phyloP scores from a whole-genome alignment of 2,888 invertebrate species.

The Pelosia muscerda region DNA sequence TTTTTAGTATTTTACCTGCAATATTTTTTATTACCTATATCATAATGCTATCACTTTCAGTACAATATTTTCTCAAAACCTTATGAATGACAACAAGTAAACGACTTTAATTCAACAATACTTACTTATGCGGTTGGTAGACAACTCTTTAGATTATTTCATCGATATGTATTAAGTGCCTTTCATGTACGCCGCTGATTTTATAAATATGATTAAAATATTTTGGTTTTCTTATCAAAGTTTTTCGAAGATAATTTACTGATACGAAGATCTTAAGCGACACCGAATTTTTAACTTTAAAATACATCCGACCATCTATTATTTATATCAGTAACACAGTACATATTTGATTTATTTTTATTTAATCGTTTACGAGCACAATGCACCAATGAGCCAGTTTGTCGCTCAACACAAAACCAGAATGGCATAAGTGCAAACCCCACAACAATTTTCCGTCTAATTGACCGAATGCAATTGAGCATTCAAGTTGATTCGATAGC shows the following conservation, averaged over 20 bases:
- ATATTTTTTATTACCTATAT: not conserved
- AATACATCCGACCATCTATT: not conserved
- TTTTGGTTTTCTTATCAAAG: not conserved
- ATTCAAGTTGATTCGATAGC: constrained; percentile 73
- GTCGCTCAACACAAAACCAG: constrained; percentile 36
- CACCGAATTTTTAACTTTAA: not conserved
- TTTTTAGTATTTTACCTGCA: no score
- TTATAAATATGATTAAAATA: not conserved
- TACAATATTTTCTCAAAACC: not conserved
- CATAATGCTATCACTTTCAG: not conserved
- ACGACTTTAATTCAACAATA: not conserved
- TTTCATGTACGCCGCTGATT: constrained; percentile 4
- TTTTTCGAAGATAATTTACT: not conserved
- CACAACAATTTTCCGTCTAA: constrained; percentile 84
- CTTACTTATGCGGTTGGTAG: not conserved
- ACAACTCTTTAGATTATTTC: not conserved
- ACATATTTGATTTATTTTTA: not conserved
- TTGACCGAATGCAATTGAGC: constrained; percentile 83
- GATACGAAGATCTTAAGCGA: constrained; percentile 1
- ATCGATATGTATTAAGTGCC: not conserved
- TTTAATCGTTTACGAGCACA: constrained; percentile 43
- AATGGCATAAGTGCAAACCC: constrained; percentile 60
- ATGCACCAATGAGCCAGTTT: constrained; percentile 43
- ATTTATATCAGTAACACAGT: not conserved
- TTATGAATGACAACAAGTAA: not conserved